phyloP scores from a whole-genome alignment of 2,888 invertebrate genomes.

The Mycalesis mineus region DNA sequence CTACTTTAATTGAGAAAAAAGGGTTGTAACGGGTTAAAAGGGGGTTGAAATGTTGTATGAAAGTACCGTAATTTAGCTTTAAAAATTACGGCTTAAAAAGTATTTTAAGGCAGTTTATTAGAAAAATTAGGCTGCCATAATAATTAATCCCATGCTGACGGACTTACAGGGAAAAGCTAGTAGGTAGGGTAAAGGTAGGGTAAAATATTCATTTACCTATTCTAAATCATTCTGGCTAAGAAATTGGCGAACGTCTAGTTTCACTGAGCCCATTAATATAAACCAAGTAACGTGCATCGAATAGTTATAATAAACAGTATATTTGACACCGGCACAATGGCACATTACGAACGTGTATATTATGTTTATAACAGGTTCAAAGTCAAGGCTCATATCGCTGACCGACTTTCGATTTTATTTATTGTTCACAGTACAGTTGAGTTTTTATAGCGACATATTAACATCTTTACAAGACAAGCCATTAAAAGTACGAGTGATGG shows the following conservation, averaged over 20 bases:
- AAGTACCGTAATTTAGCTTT: too few relatives aligned
- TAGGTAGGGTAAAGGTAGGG: too few relatives aligned
- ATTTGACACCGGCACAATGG: background rate
- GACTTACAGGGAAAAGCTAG: too few relatives aligned
- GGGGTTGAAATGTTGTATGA: too few relatives aligned
- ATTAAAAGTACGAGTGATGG: too few relatives aligned
- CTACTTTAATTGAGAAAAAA: too few relatives aligned
- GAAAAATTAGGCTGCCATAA: too few relatives aligned
- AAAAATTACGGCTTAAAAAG: too few relatives aligned
- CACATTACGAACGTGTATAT: slow-evolving; percentile 1
- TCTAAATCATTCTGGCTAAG: background rate
- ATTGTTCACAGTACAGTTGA: slow-evolving; percentile 20
- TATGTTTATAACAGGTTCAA: slow-evolving; percentile 20
- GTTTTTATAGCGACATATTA: background rate
- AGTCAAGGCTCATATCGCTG: slow-evolving; percentile 22
- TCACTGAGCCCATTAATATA: background rate
- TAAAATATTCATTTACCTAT: too few relatives aligned
- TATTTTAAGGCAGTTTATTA: too few relatives aligned
- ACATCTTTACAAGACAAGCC: background rate
- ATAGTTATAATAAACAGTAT: background rate
- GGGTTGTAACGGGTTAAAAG: too few relatives aligned
- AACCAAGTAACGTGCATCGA: background rate
- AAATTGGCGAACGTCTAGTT: background rate
- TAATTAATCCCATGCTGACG: too few relatives aligned
- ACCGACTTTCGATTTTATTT: slow-evolving; percentile 29